phyloP scores from a whole-genome alignment of 2,888 invertebrate genomes.

The Escarpia spicata region DNA sequence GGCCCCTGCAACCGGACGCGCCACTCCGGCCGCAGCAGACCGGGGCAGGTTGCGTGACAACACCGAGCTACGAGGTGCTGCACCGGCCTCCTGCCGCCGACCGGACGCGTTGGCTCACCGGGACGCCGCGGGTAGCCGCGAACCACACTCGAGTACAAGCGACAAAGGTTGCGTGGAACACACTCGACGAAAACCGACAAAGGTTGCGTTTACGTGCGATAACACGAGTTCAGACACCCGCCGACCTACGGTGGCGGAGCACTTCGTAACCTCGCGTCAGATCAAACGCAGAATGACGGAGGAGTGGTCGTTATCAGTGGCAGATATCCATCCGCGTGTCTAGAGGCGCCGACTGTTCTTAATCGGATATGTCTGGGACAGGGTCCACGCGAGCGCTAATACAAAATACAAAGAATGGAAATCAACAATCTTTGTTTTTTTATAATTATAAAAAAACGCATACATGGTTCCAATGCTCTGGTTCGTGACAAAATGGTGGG shows the following conservation, averaged over 20 bases:
- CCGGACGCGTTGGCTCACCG: conserved; percentile 14
- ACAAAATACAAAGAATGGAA: conserved; percentile 17
- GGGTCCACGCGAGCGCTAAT: background rate
- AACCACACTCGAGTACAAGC: conserved; percentile 13
- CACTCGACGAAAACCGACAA: conserved; percentile 19
- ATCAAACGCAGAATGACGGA: conserved; percentile 21
- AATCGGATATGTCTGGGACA: conserved; percentile 22
- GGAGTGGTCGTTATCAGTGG: conserved; percentile 21
- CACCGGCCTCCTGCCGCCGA: conserved; percentile 21
- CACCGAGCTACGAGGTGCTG: background rate
- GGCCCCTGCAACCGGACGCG: conserved; percentile 7
- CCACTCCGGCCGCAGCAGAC: background rate
- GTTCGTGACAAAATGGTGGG: background rate
- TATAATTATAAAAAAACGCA: background rate
- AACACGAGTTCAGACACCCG: conserved; percentile 19
- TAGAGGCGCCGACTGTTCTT: conserved; percentile 14
- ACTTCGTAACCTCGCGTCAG: conserved; percentile 22
- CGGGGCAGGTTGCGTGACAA: conserved; percentile 20
- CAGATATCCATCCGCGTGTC: conserved; percentile 21
- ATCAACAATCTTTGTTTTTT: background rate
- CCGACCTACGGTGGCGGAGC: background rate
- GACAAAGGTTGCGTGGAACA: conserved; percentile 21
- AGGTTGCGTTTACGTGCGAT: conserved; percentile 20
- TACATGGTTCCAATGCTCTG: background rate
- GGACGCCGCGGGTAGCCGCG: conserved; percentile 20